Base-by-base conservation (phyloP, 2,113 vertebrate genomes). In the Haemorhous mexicanus region DNA sequence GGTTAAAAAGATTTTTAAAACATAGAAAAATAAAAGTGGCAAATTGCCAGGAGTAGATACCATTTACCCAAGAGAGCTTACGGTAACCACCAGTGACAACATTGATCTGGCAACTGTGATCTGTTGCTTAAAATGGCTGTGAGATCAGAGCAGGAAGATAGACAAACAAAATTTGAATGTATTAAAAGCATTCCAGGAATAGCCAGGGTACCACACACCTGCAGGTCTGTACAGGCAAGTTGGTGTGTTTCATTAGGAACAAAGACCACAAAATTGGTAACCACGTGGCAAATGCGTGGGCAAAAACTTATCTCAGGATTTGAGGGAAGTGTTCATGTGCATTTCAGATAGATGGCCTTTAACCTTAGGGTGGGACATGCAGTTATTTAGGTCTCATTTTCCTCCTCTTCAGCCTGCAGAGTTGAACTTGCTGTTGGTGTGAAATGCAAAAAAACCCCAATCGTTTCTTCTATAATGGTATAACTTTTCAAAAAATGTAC, bases 121-220 rank as follows among this genome's bases (percentile, higher is more conserved):
- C 72, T 88, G 43, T 58, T 86, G 37, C 44, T 68, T 89, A 56
- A 87, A 80, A 74, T 14, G 41, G 35, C 61, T 24, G 30, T 4
- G 23, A 82, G 79, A 74, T 90, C 72, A 74, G 76, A 72, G 55
- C 61, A 77, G 73, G 50, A 90, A 77, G 84, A 62, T 2, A 74
- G 27, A 27, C 39, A 86, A 93, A 75, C 3, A 2, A 12, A 30
- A 62, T 86, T 91, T 90, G 55, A 49, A 13, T 69, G 11, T 27
- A 53, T 80, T 83, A 83, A 85, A 91, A 77, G 43, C 70, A 92
- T 95, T 96, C 92, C 88, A 88, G 75, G 80, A 94, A 69, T 79
- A 91, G 81, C 74, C 43, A 68, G 69, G 49, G 55, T 62, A 39
- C 62, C 74, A 37, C 70, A 90, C 49, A 61, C 7, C 46, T 88